Evolutionary conservation across 1,140 invertebrate species (phyloP).

Genomic region (Drosophila littoralis): DNA sequence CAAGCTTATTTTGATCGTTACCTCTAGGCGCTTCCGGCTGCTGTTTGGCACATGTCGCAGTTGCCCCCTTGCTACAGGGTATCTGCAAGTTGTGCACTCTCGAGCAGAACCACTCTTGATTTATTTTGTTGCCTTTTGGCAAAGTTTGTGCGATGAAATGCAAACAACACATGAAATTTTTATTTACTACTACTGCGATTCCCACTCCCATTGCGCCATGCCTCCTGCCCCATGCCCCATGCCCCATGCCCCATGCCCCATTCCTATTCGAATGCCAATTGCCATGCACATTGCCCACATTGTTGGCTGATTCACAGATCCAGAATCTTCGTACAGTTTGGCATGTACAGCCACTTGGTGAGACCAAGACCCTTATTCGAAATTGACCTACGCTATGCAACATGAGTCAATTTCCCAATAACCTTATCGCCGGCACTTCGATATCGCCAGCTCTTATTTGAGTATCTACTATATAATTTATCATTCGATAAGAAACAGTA

Average conservation of each 20-base stretch:
- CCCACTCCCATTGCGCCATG: background rate
- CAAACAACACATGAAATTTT: conserved; percentile 59
- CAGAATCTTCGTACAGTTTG: background rate
- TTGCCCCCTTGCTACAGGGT: too few relatives aligned
- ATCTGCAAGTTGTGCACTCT: background rate
- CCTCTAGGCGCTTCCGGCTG: too few relatives aligned
- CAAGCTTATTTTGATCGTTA: too few relatives aligned
- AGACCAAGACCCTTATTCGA: background rate
- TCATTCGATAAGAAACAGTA: conserved; percentile 1
- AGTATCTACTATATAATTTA: background rate
- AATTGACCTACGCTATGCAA: conserved; percentile 2
- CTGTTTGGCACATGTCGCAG: too few relatives aligned
- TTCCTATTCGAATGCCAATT: background rate
- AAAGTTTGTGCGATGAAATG: conserved; percentile 36
- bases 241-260: too few relatives aligned
- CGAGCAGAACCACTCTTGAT: background rate
- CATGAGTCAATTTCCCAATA: background rate
- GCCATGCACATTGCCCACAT: conserved; percentile 13
- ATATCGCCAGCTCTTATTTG: conserved; percentile 1
- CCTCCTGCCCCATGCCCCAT: too few relatives aligned
- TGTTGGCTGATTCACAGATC: conserved; percentile 16
- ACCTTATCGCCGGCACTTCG: background rate
- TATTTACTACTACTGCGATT: conserved; percentile 50
- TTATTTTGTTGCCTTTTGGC: background rate
- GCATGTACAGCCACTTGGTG: background rate